Percentiles rank a stretch among this genome's conserved stretches.
phyloP scores from a whole-genome alignment of 2,113 vertebrate genomes.

The Corythoichthys intestinalis region DNA sequence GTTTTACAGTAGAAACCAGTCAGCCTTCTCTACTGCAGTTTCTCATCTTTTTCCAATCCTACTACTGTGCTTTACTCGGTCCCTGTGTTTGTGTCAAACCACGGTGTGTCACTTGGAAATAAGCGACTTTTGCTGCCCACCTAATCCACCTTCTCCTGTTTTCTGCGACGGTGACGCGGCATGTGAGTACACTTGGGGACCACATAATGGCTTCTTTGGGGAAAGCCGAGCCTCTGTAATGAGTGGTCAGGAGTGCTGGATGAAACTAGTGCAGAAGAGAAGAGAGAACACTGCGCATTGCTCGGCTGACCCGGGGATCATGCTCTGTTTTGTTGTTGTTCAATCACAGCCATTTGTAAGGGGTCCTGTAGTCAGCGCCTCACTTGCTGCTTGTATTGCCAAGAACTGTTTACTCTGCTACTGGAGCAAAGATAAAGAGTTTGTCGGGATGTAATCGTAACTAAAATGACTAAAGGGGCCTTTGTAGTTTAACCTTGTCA shows the following conservation, averaged over 20 bases:
- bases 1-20: no score
- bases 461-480: no score
- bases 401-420: constrained; percentile 19
- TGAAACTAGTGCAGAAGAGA: constrained; percentile 43
- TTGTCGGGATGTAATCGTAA: constrained; percentile 1
- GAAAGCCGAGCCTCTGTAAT: constrained; percentile 53
- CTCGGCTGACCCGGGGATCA: constrained; percentile 51
- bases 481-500: no score
- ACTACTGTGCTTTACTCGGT: not conserved
- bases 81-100: not conserved
- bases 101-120: constrained; percentile 11
- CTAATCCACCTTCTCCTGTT: constrained; percentile 34
- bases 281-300: constrained; percentile 31
- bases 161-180: constrained; percentile 17
- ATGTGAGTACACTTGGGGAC: constrained; percentile 24
- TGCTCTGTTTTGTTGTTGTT: constrained; percentile 44
- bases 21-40: not conserved
- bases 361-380: constrained; percentile 22
- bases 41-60: not conserved
- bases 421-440: constrained; percentile 15
- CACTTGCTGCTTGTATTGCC: constrained; percentile 29
- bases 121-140: constrained; percentile 17
- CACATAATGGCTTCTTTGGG: constrained; percentile 30
- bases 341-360: constrained; percentile 66
- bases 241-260: constrained; percentile 53